A percentile compares a stretch with the other conserved stretches of the same genome.
Conservation (phyloP, 2,113 vertebrate genomes). For the Antigone vipio region DNA sequence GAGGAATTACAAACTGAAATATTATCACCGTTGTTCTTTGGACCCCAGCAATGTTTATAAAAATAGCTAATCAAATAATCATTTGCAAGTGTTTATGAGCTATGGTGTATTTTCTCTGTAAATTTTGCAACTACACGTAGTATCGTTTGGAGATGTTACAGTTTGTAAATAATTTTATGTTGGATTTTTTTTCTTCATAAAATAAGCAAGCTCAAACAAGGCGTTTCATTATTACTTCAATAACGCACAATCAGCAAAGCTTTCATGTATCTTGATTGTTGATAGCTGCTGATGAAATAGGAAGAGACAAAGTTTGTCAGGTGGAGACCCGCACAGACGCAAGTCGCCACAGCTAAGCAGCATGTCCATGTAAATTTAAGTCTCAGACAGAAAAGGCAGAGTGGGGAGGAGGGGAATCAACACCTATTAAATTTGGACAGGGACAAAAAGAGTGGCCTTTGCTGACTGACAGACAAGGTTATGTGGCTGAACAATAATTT, state of each 20-base stretch:
- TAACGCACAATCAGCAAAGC: not conserved
- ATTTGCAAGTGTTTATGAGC: not conserved
- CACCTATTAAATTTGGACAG: constrained; percentile 32
- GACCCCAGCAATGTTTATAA: not conserved
- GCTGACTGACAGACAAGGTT: constrained; percentile 52
- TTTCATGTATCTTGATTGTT: not conserved
- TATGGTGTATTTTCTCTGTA: not conserved
- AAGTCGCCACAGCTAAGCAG: not conserved
- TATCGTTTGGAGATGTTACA: not conserved
- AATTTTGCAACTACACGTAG: not conserved
- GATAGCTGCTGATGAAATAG: not conserved
- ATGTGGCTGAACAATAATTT: constrained; percentile 47
- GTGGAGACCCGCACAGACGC: not conserved
- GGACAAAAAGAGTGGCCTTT: constrained; percentile 12
- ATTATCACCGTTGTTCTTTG: not conserved
- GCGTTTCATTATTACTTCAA: not conserved
- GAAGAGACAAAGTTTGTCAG: constrained; percentile 11
- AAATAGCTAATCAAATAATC: not conserved
- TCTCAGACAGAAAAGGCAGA: not conserved
- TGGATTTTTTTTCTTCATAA: not conserved
- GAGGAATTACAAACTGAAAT: not conserved
- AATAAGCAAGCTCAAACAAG: not conserved
- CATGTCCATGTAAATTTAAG: not conserved
- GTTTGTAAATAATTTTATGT: not conserved
- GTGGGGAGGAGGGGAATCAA: not conserved